Evolutionary conservation across 1,140 invertebrate species (phyloP).

Genomic region (fruit fly (Drosophila melanogaster)): Release_6_plus_ISO1_MT NT_033779.5:7105001-7105500

Average conservation of each 20-base stretch:
- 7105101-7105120: conserved; percentile 41
- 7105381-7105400: conserved; percentile 27
- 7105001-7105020: conserved; percentile 12
- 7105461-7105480: not conserved
- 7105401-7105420: conserved; percentile 15
- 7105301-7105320: conserved; percentile 21
- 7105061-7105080: conserved; percentile 13
- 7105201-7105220: not conserved
- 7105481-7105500: not conserved
- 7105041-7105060: conserved; percentile 4
- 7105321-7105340: conserved; percentile 35
- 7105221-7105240: not conserved
- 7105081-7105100: conserved; percentile 33
- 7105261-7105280: conserved; percentile 32
- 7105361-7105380: conserved; percentile 22
- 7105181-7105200: not conserved
- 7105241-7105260: not conserved
- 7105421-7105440: conserved; percentile 4
- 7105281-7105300: conserved; percentile 27
- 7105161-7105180: conserved; percentile 2
- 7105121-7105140: conserved; percentile 25
- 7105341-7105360: conserved; percentile 21
- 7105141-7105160: conserved; percentile 34
- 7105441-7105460: not conserved
- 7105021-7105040: not conserved